Evolutionary conservation across 2,113 vertebrate genomes (phyloP), one percentile per base, ranked within the genome.

Genomic region (Macquaria ambigua): DNA sequence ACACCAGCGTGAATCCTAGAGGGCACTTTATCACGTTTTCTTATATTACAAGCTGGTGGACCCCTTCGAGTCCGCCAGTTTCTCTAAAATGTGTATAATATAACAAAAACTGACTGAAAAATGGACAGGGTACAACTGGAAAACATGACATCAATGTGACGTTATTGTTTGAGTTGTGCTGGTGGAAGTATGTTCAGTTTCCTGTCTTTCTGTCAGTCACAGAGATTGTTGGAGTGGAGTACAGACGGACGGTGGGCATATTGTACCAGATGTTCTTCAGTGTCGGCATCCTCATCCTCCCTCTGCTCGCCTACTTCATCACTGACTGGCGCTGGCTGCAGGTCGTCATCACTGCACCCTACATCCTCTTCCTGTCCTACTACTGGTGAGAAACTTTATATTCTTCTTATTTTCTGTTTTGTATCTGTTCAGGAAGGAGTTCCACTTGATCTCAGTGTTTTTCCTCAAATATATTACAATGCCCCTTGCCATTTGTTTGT

Each of bases 241-340:
- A 98, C 90, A 92, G 98, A 73, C 92, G 96, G 53, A 96, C 94
- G 1, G 96, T 98, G 89, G 97, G 97, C 21, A 96, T 99, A 0
- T 89, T 96, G 74, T 97, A 95, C 91, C 97, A 99, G 94, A 97
- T 98, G 74, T 95, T 97, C 92, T 98, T 97, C 95, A 98, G 97
- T 3, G 48, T 97, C 1, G 98, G 98, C 16, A 85, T 97, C 86
- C 95, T 99, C 75, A 86, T 98, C 82, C 96, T 98, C 37, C 96
- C 97, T 66, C 96, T 96, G 87, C 94, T 99, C 31, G 97, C 98
- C 15, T 99, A 98, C 90, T 91, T 96, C 79, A 92, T 97, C 89
- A 94, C 95, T 21, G 96, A 90, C 25, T 99, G 98, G 98, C 97
- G 97, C 81, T 97, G 97, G 91, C 87, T 98, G 62, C 97, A 99